These are phyloP conservation scores for Harmothoe impar DNA, from an alignment of 2,888 invertebrate species.

Conservation along the genomic window DNA sequence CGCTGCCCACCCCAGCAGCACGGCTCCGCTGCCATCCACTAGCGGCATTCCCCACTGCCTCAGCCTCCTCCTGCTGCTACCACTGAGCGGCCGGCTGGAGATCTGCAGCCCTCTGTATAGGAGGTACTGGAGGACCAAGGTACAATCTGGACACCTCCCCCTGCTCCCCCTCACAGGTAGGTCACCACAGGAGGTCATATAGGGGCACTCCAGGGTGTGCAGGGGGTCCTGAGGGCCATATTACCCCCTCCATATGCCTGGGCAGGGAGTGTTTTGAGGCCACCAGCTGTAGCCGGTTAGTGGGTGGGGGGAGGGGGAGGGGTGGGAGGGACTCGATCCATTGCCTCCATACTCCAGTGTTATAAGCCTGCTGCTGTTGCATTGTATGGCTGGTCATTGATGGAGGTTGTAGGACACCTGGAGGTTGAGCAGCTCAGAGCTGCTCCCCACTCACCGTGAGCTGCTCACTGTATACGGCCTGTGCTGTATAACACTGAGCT, in stretches of 20 bases:
- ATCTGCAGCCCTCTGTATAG: background rate
- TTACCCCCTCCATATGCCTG: background rate
- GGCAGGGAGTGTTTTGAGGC: background rate
- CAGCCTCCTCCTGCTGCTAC: background rate
- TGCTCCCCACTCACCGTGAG: background rate
- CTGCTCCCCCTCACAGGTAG: background rate
- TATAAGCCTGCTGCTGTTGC: constrained; percentile 21
- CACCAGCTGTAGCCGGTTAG: background rate
- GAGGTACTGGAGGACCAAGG: background rate
- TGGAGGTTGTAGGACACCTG: constrained; percentile 1
- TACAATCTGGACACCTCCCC: constrained; percentile 7
- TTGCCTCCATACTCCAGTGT: background rate
- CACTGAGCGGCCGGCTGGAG: background rate
- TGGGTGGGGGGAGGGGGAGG: constrained; percentile 2
- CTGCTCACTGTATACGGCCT: no score
- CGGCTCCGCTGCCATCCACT: background rate
- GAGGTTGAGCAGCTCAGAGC: constrained; percentile 30
- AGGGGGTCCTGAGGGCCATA: background rate
- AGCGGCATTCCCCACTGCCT: background rate
- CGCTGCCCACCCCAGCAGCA: constrained; percentile 2
- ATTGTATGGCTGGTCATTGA: constrained; percentile 16
- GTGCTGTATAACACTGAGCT: no score
- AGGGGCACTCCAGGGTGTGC: background rate
- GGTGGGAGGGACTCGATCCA: background rate
- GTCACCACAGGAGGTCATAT: background rate